Base-by-base conservation (phyloP, 2,797 vertebrate species). In the Siniperca scherzeri region DNA sequence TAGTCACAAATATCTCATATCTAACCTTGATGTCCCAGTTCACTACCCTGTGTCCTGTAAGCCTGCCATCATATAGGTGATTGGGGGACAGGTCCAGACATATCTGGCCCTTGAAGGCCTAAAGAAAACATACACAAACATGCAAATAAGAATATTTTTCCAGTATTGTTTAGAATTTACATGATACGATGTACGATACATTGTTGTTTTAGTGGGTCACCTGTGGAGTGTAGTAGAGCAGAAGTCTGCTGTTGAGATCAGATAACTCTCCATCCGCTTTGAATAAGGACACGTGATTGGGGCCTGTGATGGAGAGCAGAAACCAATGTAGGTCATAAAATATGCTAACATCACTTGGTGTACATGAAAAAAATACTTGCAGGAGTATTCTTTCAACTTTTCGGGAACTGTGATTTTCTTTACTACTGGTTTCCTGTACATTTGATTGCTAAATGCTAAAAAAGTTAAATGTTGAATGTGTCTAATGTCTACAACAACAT, bases 151-250 rank as follows among this genome's bases (percentile, higher is more conserved):
- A 68, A 57, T 1, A 70, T 65, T 36, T 3, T 25, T 16, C 14
- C 30, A 10, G 3, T 46, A 22, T 66, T 82, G 57, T 73, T 67
- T 16, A 67, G 17, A 42, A 74, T 68, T 65, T 8, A 7, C 22
- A 8, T 7, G 38, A 17, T 33, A 56, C 56, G 5, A 36, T 36
- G 27, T 36, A 36, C 6, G 36, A 36, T 30, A 30, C 30, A 30
- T 30, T 30, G 30, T 30, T 30, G 36, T 67, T 84, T 70, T 65
- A 64, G 19, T 70, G 22, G 30, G 13, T 90, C 94, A 99, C 98
- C 97, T 99, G 97, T n/a, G 98, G 98, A 27, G 97, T 98, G 88
- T 99, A 99, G 94, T 98, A 97, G n/a, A 99, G 96, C 78, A 99
- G 80, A 14, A 99, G 96, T 78, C 97, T 99, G 93, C 94, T 90